phyloP scores from a whole-genome alignment of 2,888 invertebrate species.

The Steinernema hermaphroditum region DNA sequence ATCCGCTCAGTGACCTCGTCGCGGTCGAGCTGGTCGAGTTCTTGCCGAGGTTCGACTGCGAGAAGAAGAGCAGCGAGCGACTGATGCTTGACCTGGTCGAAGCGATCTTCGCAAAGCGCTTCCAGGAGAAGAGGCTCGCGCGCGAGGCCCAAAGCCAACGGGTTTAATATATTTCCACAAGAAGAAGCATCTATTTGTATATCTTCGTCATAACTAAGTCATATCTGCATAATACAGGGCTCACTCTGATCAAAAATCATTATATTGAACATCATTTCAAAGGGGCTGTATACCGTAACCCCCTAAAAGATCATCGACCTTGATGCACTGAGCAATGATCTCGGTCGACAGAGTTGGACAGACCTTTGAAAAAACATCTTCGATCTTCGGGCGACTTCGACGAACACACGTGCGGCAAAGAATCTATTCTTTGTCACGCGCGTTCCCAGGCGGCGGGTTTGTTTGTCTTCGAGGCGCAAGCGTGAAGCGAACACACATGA shows the following conservation, averaged over 20 bases:
- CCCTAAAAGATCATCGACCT: too few species aligned
- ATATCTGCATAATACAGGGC: not conserved
- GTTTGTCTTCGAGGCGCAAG: not conserved
- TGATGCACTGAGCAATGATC: not conserved
- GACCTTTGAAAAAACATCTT: not conserved
- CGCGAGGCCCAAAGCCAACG: not conserved
- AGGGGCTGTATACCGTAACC: too few species aligned
- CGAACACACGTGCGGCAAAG: not conserved
- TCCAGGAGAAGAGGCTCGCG: slow-evolving; percentile 38
- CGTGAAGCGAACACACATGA: not conserved
- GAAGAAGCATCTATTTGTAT: not conserved
- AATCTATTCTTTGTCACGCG: not conserved
- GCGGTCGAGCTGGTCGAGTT: slow-evolving; percentile 62
- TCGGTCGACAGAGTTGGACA: not conserved
- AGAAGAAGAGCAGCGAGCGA: slow-evolving; percentile 53
- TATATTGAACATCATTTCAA: not conserved
- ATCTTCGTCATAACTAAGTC: not conserved
- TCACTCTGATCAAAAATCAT: not conserved
- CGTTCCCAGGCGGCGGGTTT: not conserved
- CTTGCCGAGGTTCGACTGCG: slow-evolving; percentile 53
- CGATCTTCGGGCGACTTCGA: not conserved
- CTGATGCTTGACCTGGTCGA: slow-evolving; percentile 54
- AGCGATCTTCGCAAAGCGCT: slow-evolving; percentile 54
- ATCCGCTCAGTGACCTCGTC: slow-evolving; percentile 51
- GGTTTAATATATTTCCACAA: not conserved